Evolutionary conservation across 1,140 invertebrate genomes (phyloP).

Genomic region (Aricia agestis): DNA sequence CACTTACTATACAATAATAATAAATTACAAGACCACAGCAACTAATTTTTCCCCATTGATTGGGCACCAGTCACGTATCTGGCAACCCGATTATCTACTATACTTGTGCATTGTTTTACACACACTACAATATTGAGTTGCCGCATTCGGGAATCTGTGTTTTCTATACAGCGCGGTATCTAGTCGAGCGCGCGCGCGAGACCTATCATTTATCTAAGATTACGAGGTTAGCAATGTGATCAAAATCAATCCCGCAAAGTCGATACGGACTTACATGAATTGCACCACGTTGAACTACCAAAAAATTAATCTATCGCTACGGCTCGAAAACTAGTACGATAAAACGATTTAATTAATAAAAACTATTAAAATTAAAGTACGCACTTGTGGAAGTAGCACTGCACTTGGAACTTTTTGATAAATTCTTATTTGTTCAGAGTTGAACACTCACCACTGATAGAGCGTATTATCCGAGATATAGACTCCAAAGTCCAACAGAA

Average conservation of each 20-base stretch:
- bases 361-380: conserved; percentile 28
- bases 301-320: background rate
- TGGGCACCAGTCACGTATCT: no score
- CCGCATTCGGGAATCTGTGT: no score
- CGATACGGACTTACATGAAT: background rate
- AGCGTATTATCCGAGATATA: conserved; percentile 71
- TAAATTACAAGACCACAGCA: no score
- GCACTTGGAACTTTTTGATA: conserved; percentile 50
- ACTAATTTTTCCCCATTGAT: no score
- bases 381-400: conserved; percentile 52
- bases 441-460: conserved; percentile 72
- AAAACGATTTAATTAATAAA: conserved; percentile 16
- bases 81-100: no score
- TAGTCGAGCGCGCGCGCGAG: no score
- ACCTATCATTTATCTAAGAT: no score
- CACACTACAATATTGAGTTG: no score
- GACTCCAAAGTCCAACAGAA: conserved; percentile 76
- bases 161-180: no score
- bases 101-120: no score
- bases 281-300: background rate
- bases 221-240: background rate
- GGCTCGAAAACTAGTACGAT: conserved; percentile 10
- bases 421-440: conserved; percentile 45
- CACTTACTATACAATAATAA: no score
- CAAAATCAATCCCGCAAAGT: background rate